Percentiles rank a stretch among this genome's conserved stretches.
Evolutionary conservation across 2,888 invertebrate species (phyloP).

Genomic region (Scelioninae gen. 1): DNA sequence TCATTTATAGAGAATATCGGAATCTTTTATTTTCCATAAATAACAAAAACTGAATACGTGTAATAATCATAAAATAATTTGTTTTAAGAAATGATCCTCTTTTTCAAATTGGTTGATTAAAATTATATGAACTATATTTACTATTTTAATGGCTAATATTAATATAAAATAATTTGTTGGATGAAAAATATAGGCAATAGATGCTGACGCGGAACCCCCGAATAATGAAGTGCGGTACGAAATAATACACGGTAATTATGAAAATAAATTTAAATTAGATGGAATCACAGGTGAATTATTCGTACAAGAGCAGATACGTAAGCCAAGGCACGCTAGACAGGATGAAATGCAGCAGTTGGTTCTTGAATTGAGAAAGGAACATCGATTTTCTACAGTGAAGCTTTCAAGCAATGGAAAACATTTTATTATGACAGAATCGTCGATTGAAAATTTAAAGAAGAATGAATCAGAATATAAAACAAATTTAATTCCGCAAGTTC

Average conservation of each 20-base stretch:
- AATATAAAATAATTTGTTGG: neutral
- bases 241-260: constrained; percentile 90
- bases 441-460: constrained; percentile 77
- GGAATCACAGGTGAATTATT: constrained; percentile 91
- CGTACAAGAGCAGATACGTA: constrained; percentile 86
- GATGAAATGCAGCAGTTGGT: constrained; percentile 73
- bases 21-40: no score
- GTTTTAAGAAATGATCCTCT: no score
- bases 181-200: constrained; percentile 86
- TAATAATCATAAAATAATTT: no score
- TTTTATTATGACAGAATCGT: constrained; percentile 48
- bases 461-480: constrained; percentile 59
- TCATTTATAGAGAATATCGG: no score
- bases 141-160: neutral
- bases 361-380: constrained; percentile 70
- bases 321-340: constrained; percentile 77
- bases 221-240: constrained; percentile 95
- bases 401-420: constrained; percentile 39
- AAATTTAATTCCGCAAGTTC: constrained; percentile 47
- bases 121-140: neutral
- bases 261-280: constrained; percentile 90
- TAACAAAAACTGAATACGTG: no score
- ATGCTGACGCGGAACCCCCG: constrained; percentile 92
- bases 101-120: no score
- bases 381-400: constrained; percentile 48